Base-by-base conservation (phyloP, 2,113 vertebrate genomes). In the Castor canadensis region DNA sequence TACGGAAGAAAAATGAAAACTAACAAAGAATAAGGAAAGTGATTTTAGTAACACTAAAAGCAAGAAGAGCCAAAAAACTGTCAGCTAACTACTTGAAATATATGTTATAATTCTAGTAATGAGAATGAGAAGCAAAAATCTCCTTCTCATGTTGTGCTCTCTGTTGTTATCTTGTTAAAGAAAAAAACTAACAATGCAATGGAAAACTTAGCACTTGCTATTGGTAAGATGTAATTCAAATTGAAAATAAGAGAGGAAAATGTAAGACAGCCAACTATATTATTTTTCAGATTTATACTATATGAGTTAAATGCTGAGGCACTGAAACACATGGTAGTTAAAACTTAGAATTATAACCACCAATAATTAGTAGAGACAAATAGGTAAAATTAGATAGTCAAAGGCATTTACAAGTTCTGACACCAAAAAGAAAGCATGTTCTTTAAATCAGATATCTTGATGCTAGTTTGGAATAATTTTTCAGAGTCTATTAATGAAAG, bases 401-500 rank as follows among this genome's bases (percentile, higher is more conserved):
- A 64, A 95, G 43, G 24, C 40, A 84, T 76, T 94, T 89, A 35
- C 22, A 89, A 76, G 13, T 62, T 71, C 60, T 82, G 47, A 92
- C 73, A 6, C 35, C 7, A 45, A 66, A 79, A 73, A 45, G n/a
- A 81, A 91, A 69, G 15, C 17, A 84, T 58, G 38, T 87, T 92
- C 17, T 92, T 49, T 79, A 96, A 69, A 83, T 38, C n/a, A 87
- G 26, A 88, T 38, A 72, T 69, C 71, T 72, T 49, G 13, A 72
- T 87, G 71, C 58, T 30, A 79, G 40, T 76, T 87, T 81, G 91
- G 64, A 89, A 91, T 82, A 79, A 93, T 87, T 96, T 89, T 58
- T 43, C n/a, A 76, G 73, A 94, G 87, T 93, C 79, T 71, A 87
- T 95, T 96, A 93, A 94, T 94, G 84, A 92, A 91, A 83, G 79